A percentile compares a stretch with the other conserved stretches of the same genome.
Evolutionary conservation across 2,797 vertebrate genomes (phyloP).

Genomic region (Protonibea diacanthus): DNA sequence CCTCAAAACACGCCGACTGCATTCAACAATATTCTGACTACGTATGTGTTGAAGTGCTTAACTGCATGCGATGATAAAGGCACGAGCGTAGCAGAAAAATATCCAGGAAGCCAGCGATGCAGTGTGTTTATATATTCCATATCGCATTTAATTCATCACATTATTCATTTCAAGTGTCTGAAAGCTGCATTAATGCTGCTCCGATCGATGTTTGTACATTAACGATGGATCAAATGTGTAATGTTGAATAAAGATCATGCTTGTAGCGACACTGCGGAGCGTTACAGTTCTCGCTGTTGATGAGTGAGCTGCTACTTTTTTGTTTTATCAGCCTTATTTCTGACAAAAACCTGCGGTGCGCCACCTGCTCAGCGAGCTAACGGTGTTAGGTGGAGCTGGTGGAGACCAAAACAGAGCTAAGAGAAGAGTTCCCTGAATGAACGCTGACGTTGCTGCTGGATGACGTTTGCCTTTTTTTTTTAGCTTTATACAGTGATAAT

Average conservation of each 20-base stretch:
- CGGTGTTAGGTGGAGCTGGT: neutral
- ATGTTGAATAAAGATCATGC: neutral
- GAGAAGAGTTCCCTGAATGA: neutral
- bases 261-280: no score
- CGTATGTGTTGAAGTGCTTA: neutral
- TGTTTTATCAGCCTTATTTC: neutral
- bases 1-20: neutral
- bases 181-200: slow-evolving; percentile 7
- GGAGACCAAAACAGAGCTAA: slow-evolving; percentile 3
- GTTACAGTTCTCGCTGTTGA: neutral
- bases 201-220: slow-evolving; percentile 1
- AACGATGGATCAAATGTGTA: neutral
- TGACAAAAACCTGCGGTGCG: neutral
- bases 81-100: neutral
- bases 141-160: neutral
- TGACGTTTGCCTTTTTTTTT: neutral
- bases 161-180: slow-evolving; percentile 1
- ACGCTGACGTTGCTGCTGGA: neutral
- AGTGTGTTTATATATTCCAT: neutral
- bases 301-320: neutral
- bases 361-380: neutral
- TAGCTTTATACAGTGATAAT: neutral
- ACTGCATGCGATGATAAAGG: neutral
- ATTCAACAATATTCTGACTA: neutral
- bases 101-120: neutral